These are phyloP conservation scores for Australoheros scitulus DNA, from an alignment of 2,113 vertebrate species.

Conservation along the genomic window DNA sequence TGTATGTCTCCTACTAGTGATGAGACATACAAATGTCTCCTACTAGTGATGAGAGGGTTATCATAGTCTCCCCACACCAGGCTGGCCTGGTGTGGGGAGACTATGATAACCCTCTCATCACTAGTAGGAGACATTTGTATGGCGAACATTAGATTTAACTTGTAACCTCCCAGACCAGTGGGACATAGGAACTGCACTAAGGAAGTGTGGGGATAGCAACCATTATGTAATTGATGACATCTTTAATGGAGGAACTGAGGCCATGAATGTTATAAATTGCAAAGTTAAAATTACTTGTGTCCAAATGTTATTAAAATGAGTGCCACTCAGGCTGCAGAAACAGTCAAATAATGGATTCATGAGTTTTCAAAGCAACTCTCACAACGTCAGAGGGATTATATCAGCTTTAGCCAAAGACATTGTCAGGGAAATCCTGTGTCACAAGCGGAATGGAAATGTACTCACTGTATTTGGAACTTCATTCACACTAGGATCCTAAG, in stretches of 20 bases:
- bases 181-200: conserved; percentile 32
- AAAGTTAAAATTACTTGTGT: background rate
- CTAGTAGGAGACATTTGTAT: conserved; percentile 38
- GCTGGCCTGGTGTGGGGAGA: conserved; percentile 6
- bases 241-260: conserved; percentile 5
- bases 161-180: conserved; percentile 44
- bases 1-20: too few species aligned
- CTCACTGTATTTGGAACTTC: background rate
- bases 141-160: conserved; percentile 20
- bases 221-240: conserved; percentile 24
- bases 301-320: background rate
- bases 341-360: background rate
- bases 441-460: background rate
- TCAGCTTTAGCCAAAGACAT: background rate
- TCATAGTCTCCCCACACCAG: conserved; percentile 16
- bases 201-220: conserved; percentile 50
- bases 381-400: background rate
- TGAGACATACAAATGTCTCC: conserved; percentile 49
- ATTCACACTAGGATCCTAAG: background rate
- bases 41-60: conserved; percentile 49
- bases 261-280: background rate
- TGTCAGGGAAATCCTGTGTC: background rate
- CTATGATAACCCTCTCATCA: conserved; percentile 51
- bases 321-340: background rate
- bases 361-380: background rate